A percentile compares a stretch with the other conserved stretches of the same genome.
phyloP scores from a whole-genome alignment of 2,113 vertebrate species.

The Notechis scutatus region DNA sequence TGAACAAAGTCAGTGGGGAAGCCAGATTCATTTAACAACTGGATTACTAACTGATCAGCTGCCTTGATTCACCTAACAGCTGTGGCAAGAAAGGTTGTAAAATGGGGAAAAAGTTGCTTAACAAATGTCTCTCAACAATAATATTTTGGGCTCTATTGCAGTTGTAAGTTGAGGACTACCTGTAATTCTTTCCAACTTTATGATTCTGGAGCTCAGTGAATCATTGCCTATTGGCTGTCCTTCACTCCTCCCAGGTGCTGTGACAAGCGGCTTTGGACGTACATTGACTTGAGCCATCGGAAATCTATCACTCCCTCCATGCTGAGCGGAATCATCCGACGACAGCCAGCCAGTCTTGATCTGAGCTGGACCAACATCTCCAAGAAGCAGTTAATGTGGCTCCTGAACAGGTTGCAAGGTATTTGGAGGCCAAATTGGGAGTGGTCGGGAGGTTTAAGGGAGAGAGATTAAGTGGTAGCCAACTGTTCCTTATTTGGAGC shows the following conservation, averaged over 20 bases:
- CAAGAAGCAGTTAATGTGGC: slow-evolving; percentile 84
- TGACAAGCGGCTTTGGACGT: slow-evolving; percentile 84
- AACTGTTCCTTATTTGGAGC: background rate
- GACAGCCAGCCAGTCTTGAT: slow-evolving; percentile 83
- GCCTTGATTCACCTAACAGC: no score
- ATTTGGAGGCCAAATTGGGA: no score
- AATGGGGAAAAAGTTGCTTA: no score
- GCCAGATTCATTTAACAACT: no score
- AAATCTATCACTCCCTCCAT: slow-evolving; percentile 89
- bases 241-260: slow-evolving; percentile 77
- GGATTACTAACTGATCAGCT: no score
- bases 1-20: no score
- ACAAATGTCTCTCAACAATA: no score
- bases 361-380: slow-evolving; percentile 90
- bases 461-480: background rate
- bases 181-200: no score
- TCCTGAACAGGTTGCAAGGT: no score
- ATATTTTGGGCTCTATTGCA: no score
- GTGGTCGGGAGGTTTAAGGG: background rate
- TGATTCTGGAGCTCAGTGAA: background rate
- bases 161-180: no score
- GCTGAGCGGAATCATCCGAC: slow-evolving; percentile 87
- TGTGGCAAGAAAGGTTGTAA: no score
- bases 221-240: background rate
- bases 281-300: slow-evolving; percentile 85